Conservation (phyloP, 2,113 vertebrate species). For the Clarias gariepinus region DNA sequence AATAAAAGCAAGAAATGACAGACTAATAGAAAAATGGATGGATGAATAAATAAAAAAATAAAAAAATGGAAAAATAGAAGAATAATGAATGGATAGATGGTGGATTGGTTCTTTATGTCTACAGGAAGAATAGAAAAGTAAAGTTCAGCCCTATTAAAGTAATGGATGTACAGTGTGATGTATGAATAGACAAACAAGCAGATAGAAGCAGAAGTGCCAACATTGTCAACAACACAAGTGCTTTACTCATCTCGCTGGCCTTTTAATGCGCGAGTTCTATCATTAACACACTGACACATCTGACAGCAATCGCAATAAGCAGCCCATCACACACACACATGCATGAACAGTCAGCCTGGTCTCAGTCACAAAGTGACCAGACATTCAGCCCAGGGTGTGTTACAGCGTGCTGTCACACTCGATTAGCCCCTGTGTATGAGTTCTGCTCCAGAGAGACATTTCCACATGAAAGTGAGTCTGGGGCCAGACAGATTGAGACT, state of each 20-base stretch:
- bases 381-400: constrained; percentile 46
- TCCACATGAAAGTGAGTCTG: constrained; percentile 34
- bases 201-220: background rate
- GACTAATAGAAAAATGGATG: background rate
- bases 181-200: background rate
- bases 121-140: background rate
- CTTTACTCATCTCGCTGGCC: background rate
- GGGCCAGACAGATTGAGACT: constrained; percentile 47
- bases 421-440: constrained; percentile 48
- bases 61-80: background rate
- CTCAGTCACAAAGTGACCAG: constrained; percentile 12
- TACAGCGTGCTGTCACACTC: constrained; percentile 48
- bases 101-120: background rate
- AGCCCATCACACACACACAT: background rate
- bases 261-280: background rate
- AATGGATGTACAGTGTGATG: background rate
- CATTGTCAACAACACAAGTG: background rate
- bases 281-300: background rate
- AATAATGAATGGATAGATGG: too few species aligned
- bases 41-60: background rate
- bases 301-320: background rate
- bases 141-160: background rate
- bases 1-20: background rate
- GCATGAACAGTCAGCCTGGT: constrained; percentile 11
- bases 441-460: constrained; percentile 28